Evolutionary conservation across 2,797 vertebrate species (phyloP).

Genomic region (Tenualosa thibaudeaui): DNA sequence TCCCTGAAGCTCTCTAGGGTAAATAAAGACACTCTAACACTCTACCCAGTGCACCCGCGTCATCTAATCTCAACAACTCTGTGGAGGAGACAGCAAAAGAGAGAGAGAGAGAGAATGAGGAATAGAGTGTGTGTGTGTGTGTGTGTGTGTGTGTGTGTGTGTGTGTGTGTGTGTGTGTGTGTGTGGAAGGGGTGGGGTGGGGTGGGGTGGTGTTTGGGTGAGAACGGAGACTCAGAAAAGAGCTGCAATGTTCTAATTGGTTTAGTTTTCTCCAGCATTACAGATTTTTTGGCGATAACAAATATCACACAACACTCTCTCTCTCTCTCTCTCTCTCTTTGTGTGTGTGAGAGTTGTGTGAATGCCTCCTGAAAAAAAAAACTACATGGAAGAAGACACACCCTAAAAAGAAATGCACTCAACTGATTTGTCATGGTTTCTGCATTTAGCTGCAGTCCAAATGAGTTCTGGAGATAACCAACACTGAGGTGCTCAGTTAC

Average conservation of each 20-base stretch:
- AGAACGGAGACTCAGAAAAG: neutral
- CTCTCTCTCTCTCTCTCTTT: no score
- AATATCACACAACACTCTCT: neutral
- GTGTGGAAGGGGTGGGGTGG: no score
- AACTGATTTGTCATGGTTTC: neutral
- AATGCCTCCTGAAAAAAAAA: neutral
- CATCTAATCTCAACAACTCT: conserved; percentile 39
- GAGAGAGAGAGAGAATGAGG: neutral
- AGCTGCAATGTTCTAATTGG: conserved; percentile 3
- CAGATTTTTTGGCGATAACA: neutral
- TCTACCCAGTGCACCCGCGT: conserved; percentile 41
- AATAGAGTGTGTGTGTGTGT: neutral
- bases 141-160: no score
- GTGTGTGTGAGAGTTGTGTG: no score
- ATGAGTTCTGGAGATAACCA: neutral
- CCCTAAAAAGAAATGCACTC: neutral
- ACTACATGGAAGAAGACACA: neutral
- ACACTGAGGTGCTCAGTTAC: neutral
- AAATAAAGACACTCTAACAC: conserved; percentile 40
- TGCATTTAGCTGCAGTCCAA: neutral
- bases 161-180: no score
- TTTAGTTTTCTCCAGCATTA: neutral
- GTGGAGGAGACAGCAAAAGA: conserved; percentile 3
- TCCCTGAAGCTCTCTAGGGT: conserved; percentile 38
- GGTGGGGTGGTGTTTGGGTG: neutral